Base-by-base conservation (phyloP, 2,888 invertebrate species). In the Dicyrtomina minuta region DNA sequence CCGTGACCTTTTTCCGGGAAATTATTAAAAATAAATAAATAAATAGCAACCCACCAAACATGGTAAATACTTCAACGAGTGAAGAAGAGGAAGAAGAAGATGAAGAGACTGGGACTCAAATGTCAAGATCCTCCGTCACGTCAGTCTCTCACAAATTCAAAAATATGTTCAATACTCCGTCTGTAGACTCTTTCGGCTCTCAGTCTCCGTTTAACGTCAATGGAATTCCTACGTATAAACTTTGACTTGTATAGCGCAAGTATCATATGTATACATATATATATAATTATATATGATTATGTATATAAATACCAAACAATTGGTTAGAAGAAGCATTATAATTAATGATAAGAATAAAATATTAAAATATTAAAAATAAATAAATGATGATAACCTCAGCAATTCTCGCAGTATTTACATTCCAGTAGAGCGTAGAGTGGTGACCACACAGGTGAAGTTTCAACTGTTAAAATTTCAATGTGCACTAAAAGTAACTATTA, bases 61-160 rank as follows among this genome's bases (percentile, higher is more conserved):
- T 77, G 51, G 70, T 77, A 49, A 74, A 75, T 69, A 76, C 76
- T 26, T 76, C 76, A 49, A 75, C 76, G 10, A 76, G 76, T 68
- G 77, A 77, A 65, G 77, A 77, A 59, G 77, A 77, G 61, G 55
- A 66, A 39, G 65, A 65, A 2, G 65, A 65, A n/a, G 65, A 65
- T 8, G 64, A 64, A 2, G 39, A 33, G 15, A 46, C 56, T 15
- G 20, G 56, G 12, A 39, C 33, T 24, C 41, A 43, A 24, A n/a
- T 43, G 22, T 56, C 49, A n/a, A 17, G 51, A n/a, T n/a, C n/a
- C n/a, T n/a, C n/a, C n/a, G n/a, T 56, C 17, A 17, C 67, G 49
- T 12, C 12, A 41, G 4, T 65, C 64, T 13, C 46, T 53, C 13
- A 51, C 69, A 15, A 20, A 8, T 27, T n/a, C 65, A 4, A 70